phyloP scores from a whole-genome alignment of 2,888 invertebrate genomes.

The Macrophya alboannulata region DNA sequence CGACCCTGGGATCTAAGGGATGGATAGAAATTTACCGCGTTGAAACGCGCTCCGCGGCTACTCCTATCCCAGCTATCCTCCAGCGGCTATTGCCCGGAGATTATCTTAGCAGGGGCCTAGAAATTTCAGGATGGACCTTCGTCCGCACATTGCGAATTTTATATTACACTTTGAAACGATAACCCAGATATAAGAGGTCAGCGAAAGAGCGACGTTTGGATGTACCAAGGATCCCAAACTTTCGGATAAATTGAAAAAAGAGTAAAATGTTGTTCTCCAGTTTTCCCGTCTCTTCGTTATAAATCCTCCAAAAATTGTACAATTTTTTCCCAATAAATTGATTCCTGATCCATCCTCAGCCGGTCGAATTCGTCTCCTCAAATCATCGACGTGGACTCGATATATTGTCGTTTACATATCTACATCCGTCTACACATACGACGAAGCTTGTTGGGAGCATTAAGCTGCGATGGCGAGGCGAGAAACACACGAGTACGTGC shows the following conservation, averaged over 20 bases:
- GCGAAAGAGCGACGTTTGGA: not conserved
- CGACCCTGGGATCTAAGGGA: not conserved
- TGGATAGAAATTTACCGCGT: conserved; percentile 45
- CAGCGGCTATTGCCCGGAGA: not conserved
- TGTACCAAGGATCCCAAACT: not conserved
- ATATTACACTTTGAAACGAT: not conserved
- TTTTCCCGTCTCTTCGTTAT: too few species aligned
- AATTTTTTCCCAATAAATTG: not conserved
- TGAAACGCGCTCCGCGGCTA: not conserved
- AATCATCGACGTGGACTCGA: not conserved
- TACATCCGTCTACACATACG: not conserved
- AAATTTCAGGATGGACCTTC: not conserved
- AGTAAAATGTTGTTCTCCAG: too few species aligned
- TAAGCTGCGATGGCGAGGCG: not conserved
- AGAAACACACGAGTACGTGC: not conserved
- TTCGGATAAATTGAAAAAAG: not conserved
- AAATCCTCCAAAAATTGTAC: too few species aligned
- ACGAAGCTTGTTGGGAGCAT: not conserved
- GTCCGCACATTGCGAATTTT: not conserved
- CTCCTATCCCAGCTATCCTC: too few species aligned
- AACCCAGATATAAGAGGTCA: not conserved
- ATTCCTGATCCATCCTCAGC: not conserved
- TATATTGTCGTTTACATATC: not conserved
- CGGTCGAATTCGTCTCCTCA: not conserved
- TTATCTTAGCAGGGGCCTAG: not conserved